phyloP scores from a whole-genome alignment of 2,888 invertebrate genomes.

The Cheilosia variabilis region DNA sequence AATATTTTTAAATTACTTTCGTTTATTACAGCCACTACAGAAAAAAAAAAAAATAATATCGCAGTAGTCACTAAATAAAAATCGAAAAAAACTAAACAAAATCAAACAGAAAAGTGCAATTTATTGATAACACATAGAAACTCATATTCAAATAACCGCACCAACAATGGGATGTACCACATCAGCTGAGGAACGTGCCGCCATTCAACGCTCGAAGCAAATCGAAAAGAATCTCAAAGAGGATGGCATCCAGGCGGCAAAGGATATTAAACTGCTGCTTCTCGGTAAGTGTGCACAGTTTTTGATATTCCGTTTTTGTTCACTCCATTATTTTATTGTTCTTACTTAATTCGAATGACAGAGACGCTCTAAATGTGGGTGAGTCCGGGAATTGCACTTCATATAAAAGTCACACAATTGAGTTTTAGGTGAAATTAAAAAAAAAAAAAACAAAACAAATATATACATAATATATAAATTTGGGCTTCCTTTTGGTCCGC shows the following conservation, averaged over 20 bases:
- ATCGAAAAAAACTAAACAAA: conserved; percentile 22
- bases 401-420: conserved; percentile 33
- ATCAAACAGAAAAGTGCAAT: conserved; percentile 57
- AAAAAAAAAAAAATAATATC: conserved; percentile 10
- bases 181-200: conserved; percentile 99
- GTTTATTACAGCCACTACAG: conserved; percentile 40
- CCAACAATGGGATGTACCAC: conserved; percentile 98
- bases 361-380: background rate
- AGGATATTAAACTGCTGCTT: conserved; percentile 98
- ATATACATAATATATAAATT: background rate
- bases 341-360: background rate
- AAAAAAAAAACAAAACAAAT: background rate
- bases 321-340: conserved; percentile 9
- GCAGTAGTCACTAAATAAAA: conserved; percentile 13
- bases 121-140: conserved; percentile 32
- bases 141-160: conserved; percentile 54
- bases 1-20: background rate
- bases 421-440: conserved; percentile 14
- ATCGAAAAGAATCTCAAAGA: conserved; percentile 99
- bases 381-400: conserved; percentile 24
- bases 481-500: background rate
- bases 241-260: conserved; percentile 98
- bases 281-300: conserved; percentile 89
- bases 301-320: background rate
- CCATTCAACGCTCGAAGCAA: conserved; percentile 97